phyloP scores from a whole-genome alignment of 1,140 invertebrate genomes.

The Sminthurinus signatus region DNA sequence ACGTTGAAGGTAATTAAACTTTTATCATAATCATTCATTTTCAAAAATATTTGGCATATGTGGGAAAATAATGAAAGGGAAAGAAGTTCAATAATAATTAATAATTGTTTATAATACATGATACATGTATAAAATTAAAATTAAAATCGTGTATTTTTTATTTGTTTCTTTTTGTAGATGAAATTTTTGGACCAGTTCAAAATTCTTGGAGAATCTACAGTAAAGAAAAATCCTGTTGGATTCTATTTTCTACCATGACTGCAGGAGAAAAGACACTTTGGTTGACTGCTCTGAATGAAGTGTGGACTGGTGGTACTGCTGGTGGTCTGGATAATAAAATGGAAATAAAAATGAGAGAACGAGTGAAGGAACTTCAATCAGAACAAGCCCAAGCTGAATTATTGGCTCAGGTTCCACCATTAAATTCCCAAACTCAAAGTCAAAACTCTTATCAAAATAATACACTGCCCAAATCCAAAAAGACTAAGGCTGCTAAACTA shows the following conservation, averaged over 20 bases:
- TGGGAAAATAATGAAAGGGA: background rate
- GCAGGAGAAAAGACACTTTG: slow-evolving; percentile 39
- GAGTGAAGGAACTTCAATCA: slow-evolving; percentile 15
- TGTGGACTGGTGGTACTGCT: slow-evolving; percentile 13
- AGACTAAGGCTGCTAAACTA: background rate
- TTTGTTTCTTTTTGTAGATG: slow-evolving; percentile 22
- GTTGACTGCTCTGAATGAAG: slow-evolving; percentile 40
- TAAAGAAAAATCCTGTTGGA: slow-evolving; percentile 26
- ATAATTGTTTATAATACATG: background rate
- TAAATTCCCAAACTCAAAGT: background rate
- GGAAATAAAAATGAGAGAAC: background rate
- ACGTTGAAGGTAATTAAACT: no score
- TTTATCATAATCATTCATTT: no score
- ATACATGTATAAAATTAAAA: no score
- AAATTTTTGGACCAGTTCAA: slow-evolving; percentile 32
- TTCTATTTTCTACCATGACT: slow-evolving; percentile 37
- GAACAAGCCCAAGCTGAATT: background rate
- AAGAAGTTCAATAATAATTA: no score
- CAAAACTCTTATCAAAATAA: slow-evolving; percentile 12
- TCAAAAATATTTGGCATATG: background rate
- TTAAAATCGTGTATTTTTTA: no score
- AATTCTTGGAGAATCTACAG: slow-evolving; percentile 35
- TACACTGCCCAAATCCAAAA: slow-evolving; percentile 32
- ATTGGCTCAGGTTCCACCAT: background rate
- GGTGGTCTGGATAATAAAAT: slow-evolving; percentile 15